Evolutionary conservation across 2,113 vertebrate species (phyloP), one percentile per base, ranked within the genome.

Genomic region (Canis aureus): DNA sequence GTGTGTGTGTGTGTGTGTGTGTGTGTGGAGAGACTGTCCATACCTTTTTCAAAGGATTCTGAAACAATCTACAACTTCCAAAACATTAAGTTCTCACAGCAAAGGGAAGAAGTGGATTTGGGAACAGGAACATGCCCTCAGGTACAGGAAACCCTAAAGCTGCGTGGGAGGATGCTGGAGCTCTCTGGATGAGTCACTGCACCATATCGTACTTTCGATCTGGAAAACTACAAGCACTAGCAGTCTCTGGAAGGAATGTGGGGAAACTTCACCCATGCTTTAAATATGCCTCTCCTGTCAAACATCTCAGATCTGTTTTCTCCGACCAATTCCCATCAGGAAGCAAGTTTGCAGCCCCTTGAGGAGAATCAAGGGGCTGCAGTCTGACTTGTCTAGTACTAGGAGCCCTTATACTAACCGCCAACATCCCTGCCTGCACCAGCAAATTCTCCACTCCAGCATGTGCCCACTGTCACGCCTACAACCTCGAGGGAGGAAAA

Each of bases 11-110:
- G 62, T 29, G 38, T 11, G 12, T 11, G 4, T 25, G 3, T 29
- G 11, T 3, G 19, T 57, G 35, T 84, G 9, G 8, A 62, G 35
- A 83, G 43, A 66, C 13, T 53, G 57, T 71, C 29, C 11, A 59
- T 12, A 81, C 11, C 35, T 89, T 96, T 86, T 95, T 83, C 25
- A 53, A 74, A 83, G 80, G 60, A 86, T 81, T 91, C 89, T 91
- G 19, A 43, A 94, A 95, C 22, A 80, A 88, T 89, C 82, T 80
- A 27, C 43, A 79, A 66, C 20, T 12, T 29, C 17, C 19, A 57
- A 38, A 95, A 81, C 71, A 71, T 27, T 17, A 43, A 89, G 22
- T 74, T 60, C 49, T 90, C 83, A 74, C 25, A 71, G 69, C 38
- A 59, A 93, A 57, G 49, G 64, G 64, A 85, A 78, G 66, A 86